phyloP scores from a whole-genome alignment of 2,888 invertebrate species.

The Drosophila quinaria region DNA sequence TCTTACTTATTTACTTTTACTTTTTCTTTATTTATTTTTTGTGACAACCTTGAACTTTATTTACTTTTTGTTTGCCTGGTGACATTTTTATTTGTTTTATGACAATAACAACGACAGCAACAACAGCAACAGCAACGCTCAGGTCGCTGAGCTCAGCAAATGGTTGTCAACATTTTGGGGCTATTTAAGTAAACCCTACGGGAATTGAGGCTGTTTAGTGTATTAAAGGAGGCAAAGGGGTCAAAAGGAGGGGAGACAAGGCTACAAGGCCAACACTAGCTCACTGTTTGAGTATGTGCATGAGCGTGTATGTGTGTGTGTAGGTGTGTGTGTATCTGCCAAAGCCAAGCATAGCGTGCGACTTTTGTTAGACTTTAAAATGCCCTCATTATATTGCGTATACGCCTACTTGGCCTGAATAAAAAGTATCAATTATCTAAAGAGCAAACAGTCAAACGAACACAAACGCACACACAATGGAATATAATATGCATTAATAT shows the following conservation, averaged over 20 bases:
- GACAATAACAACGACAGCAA: constrained; percentile 34
- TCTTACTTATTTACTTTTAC: constrained; percentile 52
- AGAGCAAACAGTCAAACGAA: constrained; percentile 32
- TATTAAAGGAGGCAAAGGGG: not conserved
- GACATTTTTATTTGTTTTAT: constrained; percentile 71
- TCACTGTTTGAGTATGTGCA: not conserved
- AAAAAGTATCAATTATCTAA: constrained; percentile 28
- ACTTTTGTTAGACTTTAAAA: constrained; percentile 32
- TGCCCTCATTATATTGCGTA: constrained; percentile 20
- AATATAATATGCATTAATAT: constrained; percentile 21
- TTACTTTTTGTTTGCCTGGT: constrained; percentile 57
- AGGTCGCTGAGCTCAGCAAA: constrained; percentile 63
- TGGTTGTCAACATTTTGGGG: constrained; percentile 54
- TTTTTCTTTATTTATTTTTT: constrained; percentile 49
- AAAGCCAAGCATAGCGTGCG: not conserved
- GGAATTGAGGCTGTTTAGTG: constrained; percentile 56
- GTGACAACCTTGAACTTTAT: constrained; percentile 58
- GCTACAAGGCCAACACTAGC: constrained; percentile 37
- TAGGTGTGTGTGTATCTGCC: constrained; percentile 10
- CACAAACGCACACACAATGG: constrained; percentile 1
- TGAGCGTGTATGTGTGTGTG: not conserved
- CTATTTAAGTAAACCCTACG: constrained; percentile 65
- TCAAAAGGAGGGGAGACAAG: not conserved
- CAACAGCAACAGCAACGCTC: constrained; percentile 12
- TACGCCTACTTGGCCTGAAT: constrained; percentile 17